Evolutionary conservation across 1,140 invertebrate genomes (phyloP), one percentile per base, ranked within the genome.

Genomic region (Drosophila prosaltans): DNA sequence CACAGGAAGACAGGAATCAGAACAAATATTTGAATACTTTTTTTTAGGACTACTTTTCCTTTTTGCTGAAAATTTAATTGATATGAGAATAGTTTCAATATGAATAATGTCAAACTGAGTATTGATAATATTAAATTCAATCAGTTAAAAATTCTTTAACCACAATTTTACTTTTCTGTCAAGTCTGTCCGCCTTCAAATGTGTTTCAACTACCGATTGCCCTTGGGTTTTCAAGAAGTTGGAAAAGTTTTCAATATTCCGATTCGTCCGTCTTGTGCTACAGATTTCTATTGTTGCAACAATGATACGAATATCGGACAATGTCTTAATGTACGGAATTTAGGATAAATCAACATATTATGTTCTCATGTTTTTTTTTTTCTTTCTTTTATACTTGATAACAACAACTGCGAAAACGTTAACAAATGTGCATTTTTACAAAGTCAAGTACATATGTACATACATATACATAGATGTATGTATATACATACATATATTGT

Each of bases 401-500:
- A 48, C 45, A 48, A 48, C 5, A 48, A 48, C 45, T 48, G 45
- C 24, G 45, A 48, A 48, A 48, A 21, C 45, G 45, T 48, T 48
- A 48, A 48, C 45, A 48, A 48, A 48, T 48, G 45, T 48, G 45
- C 45, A 48, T 48, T 48, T 48, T 48, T 48, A 48, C 45, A 48
- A 24, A 24, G 45, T 48, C 8, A 48, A 21, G 16, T 21, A 45
- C n/a, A 45, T 45, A 45, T 36, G 32, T 36, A 36, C 32, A 36
- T 36, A 36, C 32, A 36, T 36, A 36, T 7, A 36, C 6, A 5
- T 36, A 36, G 10, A 65, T 3, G 9, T 65, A 54, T 60, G 64
- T 40, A 54, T 41, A 67, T 32, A 71, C 54, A n/a, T 59, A 54
- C 68, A 65, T 61, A 62, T 65, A 65, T 66, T 60, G 40, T 40